Evolutionary conservation across 2,113 vertebrate species (phyloP).

Genomic region (Brienomyrus brachyistius): DNA sequence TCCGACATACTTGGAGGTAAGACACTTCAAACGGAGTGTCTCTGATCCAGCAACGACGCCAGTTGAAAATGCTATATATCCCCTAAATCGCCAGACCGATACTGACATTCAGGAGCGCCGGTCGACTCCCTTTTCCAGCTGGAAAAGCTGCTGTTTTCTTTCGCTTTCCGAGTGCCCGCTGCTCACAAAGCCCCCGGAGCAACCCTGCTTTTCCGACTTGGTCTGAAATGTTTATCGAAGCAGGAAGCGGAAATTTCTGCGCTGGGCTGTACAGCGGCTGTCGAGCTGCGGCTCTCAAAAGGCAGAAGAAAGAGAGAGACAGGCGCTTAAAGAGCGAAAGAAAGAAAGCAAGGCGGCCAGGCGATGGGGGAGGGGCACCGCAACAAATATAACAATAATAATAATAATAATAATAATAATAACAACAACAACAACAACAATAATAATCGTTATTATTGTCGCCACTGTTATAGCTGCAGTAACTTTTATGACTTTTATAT

Average conservation of each 20-base stretch:
- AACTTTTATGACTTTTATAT: neutral
- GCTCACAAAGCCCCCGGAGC: neutral
- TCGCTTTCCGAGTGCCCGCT: neutral
- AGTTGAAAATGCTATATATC: neutral
- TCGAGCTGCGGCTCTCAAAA: slow-evolving; percentile 17
- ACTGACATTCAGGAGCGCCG: neutral
- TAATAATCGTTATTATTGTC: neutral
- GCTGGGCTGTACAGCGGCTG: neutral
- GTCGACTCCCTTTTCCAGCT: neutral
- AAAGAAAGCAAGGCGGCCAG: neutral
- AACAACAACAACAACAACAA: neutral
- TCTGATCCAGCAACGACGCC: neutral
- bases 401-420: neutral
- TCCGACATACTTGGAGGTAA: neutral
- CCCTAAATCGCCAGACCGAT: neutral
- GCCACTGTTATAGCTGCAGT: neutral
- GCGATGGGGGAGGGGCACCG: neutral
- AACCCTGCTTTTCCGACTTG: neutral
- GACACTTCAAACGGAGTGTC: neutral
- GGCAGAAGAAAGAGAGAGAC: slow-evolving; percentile 24
- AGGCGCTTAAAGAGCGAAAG: neutral
- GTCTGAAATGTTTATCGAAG: slow-evolving; percentile 17
- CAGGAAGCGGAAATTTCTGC: slow-evolving; percentile 36
- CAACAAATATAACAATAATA: neutral
- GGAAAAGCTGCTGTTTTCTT: neutral